Evolutionary conservation across 2,113 vertebrate species (phyloP), one percentile per base, ranked within the genome.

Genomic region (Cervus canadensis): DNA sequence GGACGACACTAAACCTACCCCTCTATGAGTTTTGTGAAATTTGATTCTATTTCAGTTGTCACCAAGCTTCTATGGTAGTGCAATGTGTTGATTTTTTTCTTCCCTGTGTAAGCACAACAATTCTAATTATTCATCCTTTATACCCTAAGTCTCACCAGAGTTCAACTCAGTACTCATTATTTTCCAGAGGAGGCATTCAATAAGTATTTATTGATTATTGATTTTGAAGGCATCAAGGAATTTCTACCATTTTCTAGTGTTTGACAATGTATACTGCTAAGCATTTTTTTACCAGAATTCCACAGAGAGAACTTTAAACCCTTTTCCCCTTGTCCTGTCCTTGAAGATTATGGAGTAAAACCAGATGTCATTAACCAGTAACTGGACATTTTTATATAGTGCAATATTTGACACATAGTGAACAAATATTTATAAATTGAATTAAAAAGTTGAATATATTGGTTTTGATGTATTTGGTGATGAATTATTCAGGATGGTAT

Each of bases 381-480:
- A 90, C 36, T 43, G 33, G 48, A 54, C 2, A 54, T 57, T 64
- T 71, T 43, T 36, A 67, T 40, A 87, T 17, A 91, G 43, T 81
- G 10, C 7, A 71, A 6, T 82, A 82, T 50, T 43, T 87, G 82
- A 13, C 64, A 93, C 13, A 43, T 33, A n/a, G 45, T 95, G n/a
- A 28, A 84, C 25, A 96, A 54, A 82, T 92, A 59, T 50, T 87
- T 94, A 89, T 95, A 96, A 95, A 87, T 3, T 67, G 21, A 82
- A 86, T 94, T 83, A 25, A 94, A 91, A 97, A 50, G 12, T 85
- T 95, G 43, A 19, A 6, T 62, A 36, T 50, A 30, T 91, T 95
- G 92, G 56, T 89, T 95, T 92, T 94, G 19, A 40, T 89, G 4
- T 90, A 45, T 90, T 94, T 97, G 36, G 67, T 92, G n/a, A 45